Evolutionary conservation across 2,797 vertebrate species (phyloP), one percentile per base, ranked within the genome.

Genomic region (Gymnothorax reevesii): DNA sequence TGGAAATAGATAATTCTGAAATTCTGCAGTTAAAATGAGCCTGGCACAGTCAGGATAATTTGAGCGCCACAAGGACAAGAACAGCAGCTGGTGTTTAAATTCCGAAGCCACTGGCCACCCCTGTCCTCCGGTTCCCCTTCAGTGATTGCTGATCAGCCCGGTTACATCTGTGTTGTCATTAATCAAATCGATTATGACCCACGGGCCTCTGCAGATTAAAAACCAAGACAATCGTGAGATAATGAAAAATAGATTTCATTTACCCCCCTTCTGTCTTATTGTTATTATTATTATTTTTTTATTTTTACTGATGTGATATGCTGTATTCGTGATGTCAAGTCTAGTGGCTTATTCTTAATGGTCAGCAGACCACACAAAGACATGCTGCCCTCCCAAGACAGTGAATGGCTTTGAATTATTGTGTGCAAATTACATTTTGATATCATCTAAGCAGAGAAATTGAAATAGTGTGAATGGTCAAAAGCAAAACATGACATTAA

Each of bases 111-210:
- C 84, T 83, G 86, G 83, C 55, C 75, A 20, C 52, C 71, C 52
- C 42, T 86, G 57, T 86, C 75, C 71, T 86, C 54, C 17, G 82
- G 59, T 82, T 88, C 85, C 52, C 62, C 82, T 84, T 20, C 87
- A 84, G 27, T 69, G 71, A 82, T 83, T 64, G 60, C 75, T 80
- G 83, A 84, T 54, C 9, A 79, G 75, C 59, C 71, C 75, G n/a
- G 75, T 75, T 86, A 86, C 84, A 82, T 88, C 83, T 88, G 86
- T 84, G 77, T 75, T 86, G 83, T 79, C 85, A 86, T 88, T 88
- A 86, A 88, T 88, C 87, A 88, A 66, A 88, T 88, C 62, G 82
- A 88, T 88, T 88, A 86, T 88, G 83, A 85, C 82, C 64, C 82
- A 86, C 84, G 85, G 59, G 84, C 83, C 83, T 59, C 59, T 64